Conservation (phyloP, 2,888 invertebrate genomes). For the Marronus borbonicus region DNA sequence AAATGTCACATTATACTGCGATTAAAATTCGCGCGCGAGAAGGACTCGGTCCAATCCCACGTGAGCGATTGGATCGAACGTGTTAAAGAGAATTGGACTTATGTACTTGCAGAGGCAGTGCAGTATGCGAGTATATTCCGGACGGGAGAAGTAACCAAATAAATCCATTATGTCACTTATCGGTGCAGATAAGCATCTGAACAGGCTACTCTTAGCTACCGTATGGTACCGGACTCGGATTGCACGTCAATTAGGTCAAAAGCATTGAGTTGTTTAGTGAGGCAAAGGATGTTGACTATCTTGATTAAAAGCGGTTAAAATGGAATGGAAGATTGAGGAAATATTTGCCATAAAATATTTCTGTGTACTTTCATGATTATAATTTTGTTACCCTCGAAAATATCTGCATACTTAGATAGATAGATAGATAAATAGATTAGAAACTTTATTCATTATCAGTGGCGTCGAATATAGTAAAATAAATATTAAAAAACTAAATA, state of each 20-base stretch:
- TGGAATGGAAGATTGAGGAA: too few species aligned
- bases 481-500: too few species aligned
- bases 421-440: too few species aligned
- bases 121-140: neutral
- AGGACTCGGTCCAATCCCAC: neutral
- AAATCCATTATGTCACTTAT: conserved; percentile 10
- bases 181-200: neutral
- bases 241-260: conserved; percentile 11
- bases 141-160: neutral
- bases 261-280: conserved; percentile 9
- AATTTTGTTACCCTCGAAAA: too few species aligned
- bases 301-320: neutral
- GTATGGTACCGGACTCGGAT: neutral
- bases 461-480: too few species aligned
- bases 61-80: too few species aligned
- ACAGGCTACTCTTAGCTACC: neutral
- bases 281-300: neutral
- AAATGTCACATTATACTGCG: neutral
- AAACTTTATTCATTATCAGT: too few species aligned
- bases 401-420: too few species aligned
- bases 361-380: too few species aligned
- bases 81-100: too few species aligned
- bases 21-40: neutral
- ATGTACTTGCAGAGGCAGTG: neutral
- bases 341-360: too few species aligned